Evolutionary conservation across 1,140 invertebrate species (phyloP).

Genomic region (Hypsibius dujardini): DNA sequence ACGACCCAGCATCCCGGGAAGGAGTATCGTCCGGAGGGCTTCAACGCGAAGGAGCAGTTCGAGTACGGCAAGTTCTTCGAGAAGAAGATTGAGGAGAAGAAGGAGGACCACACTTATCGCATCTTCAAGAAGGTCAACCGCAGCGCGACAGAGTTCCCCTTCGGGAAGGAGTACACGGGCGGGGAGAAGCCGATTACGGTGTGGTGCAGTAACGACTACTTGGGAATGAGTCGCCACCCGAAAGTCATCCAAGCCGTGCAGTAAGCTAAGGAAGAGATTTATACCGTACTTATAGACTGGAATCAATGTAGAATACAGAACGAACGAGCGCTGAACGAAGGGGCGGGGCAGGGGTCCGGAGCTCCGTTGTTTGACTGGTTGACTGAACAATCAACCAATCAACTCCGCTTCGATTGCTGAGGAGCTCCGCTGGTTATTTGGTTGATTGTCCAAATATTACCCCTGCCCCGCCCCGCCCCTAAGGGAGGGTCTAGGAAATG

Average conservation of each 20-base stretch:
- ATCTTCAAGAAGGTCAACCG: constrained; percentile 89
- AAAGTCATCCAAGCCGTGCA: constrained; percentile 59
- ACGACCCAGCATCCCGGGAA: neutral
- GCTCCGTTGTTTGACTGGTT: too few relatives aligned
- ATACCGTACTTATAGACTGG: too few relatives aligned
- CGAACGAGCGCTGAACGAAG: too few relatives aligned
- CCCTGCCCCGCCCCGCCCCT: too few relatives aligned
- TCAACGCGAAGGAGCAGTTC: constrained; percentile 37
- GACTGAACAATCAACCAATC: neutral
- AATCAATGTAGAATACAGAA: too few relatives aligned
- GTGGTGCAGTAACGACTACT: constrained; percentile 96
- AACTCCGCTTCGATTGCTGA: neutral
- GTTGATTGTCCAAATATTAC: too few relatives aligned
- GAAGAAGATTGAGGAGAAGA: constrained; percentile 76
- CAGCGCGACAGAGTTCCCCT: constrained; percentile 59
- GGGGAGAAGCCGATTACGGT: constrained; percentile 65
- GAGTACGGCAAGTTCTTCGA: constrained; percentile 77
- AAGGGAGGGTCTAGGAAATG: too few relatives aligned
- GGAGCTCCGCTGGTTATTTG: neutral
- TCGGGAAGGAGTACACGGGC: constrained; percentile 60
- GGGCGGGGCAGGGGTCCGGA: too few relatives aligned
- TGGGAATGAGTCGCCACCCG: constrained; percentile 84
- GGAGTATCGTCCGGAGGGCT: neutral
- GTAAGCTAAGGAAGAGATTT: constrained; percentile 31
- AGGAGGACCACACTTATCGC: constrained; percentile 85